Base-by-base conservation (phyloP, 2,888 invertebrate genomes). In the Tenthredo mesomela region DNA sequence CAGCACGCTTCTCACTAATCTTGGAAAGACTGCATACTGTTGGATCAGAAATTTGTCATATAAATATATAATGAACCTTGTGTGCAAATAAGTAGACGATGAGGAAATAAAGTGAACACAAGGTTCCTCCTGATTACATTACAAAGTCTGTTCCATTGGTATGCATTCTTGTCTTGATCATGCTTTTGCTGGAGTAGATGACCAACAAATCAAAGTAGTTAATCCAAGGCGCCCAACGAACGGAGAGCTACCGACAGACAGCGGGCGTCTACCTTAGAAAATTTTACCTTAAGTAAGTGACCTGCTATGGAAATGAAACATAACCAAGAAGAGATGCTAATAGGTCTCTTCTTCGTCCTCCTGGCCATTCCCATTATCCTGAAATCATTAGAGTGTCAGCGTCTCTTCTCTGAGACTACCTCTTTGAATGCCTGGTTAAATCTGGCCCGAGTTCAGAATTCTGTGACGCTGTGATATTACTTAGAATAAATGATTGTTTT, bases 341-440 rank as follows among this genome's bases (percentile, higher is more conserved):
- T 89, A 90, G 86, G 88, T 89, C 85, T 89, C 88, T 89, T 89
- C 89, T 86, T 85, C 87, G 86, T 88, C 87, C 87, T 89, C 89
- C 86, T 90, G 88, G 87, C 86, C 88, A 87, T 88, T 87, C 88
- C 88, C 88, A 88, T 87, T 88, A 86, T 89, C 90, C 91, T 91
- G 91, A 90, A 90, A 91, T 89, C 88, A 90, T 90, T 87, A 87
- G 86, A 87, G 86, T 86, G 87, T 88, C 84, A 88, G 87, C 84
- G 86, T 86, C 83, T 87, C 87, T 85, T 86, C 82, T 67, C 65
- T 82, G 70, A 82, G 82, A 82, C 82, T 82, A 82, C 50, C 82
- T 70, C 67, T 43, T 18, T 82, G 47, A 82, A 82, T 82, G 82
- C 70, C 70, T 65, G 43, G 54, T 54, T 47, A 82, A 50, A 40